These are phyloP conservation scores for Anomalospiza imberbis DNA, from an alignment of 2,797 vertebrate genomes.

Conservation along the genomic window DNA sequence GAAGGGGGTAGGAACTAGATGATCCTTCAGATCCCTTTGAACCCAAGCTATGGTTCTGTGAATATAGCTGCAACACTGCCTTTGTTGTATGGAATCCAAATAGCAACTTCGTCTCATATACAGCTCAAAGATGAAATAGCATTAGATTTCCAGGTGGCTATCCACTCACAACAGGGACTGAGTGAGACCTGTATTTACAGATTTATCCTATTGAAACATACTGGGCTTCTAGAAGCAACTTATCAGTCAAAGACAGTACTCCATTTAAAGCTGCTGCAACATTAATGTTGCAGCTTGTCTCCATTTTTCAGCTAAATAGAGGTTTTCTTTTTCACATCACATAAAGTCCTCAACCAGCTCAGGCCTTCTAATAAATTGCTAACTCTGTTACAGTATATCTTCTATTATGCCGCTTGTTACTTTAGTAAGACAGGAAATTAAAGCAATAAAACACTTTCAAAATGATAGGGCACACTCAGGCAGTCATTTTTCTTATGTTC, in stretches of 20 bases:
- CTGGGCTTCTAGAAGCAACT: constrained; percentile 8
- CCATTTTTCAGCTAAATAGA: constrained; percentile 72
- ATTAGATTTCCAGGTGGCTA: constrained; percentile 37
- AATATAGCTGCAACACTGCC: constrained; percentile 31
- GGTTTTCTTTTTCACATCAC: constrained; percentile 69
- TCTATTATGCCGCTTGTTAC: constrained; percentile 78
- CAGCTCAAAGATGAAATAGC: constrained; percentile 20
- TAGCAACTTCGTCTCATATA: background rate
- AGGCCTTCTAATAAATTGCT: constrained; percentile 74
- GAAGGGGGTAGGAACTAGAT: background rate
- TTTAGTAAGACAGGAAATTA: constrained; percentile 83
- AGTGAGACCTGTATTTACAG: background rate
- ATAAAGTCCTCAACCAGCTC: constrained; percentile 71
- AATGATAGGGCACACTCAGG: constrained; percentile 73
- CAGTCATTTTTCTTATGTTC: constrained; percentile 79
- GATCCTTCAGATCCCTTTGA: background rate
- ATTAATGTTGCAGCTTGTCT: constrained; percentile 56
- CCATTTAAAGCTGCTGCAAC: constrained; percentile 56
- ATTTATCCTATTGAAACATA: constrained; percentile 56
- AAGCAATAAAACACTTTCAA: constrained; percentile 81
- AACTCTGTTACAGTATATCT: constrained; percentile 75
- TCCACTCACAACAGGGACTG: background rate
- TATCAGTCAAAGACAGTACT: constrained; percentile 53
- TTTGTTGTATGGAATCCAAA: constrained; percentile 38
- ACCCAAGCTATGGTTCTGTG: background rate